These are phyloP conservation scores for Macrobrachium nipponense DNA, from an alignment of 1,140 invertebrate species.

Conservation along the genomic window DNA sequence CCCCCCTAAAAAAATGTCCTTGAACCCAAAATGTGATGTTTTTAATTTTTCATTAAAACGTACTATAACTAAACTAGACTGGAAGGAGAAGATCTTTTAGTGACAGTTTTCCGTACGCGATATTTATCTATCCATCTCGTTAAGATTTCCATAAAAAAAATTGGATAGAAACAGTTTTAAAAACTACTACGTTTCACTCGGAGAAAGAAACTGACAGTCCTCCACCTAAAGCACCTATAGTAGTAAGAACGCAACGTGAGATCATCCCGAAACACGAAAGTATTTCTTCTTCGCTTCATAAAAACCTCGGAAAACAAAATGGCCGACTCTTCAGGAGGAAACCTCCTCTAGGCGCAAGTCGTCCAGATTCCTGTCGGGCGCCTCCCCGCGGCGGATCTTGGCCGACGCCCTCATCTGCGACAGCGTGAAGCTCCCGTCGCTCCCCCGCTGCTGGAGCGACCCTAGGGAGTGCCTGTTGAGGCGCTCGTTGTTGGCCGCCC, in stretches of 20 bases:
- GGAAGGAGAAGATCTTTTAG: too few species aligned
- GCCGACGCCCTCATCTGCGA: constrained; percentile 8
- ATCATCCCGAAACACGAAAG: background rate
- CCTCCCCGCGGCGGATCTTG: background rate
- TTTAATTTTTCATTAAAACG: too few species aligned
- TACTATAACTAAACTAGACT: too few species aligned
- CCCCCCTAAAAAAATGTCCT: too few species aligned
- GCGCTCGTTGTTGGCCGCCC: background rate
- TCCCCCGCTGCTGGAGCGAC: constrained; percentile 15
- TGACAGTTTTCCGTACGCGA: too few species aligned
- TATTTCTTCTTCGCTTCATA: background rate
- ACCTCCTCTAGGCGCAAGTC: constrained; percentile 38
- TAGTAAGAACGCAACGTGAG: background rate
- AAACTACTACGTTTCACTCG: too few species aligned
- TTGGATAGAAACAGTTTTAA: too few species aligned
- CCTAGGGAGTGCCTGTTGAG: background rate
- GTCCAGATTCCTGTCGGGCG: constrained; percentile 1
- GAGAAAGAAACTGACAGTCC: too few species aligned
- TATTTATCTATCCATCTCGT: too few species aligned
- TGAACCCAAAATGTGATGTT: too few species aligned
- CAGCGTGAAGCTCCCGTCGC: constrained; percentile 20
- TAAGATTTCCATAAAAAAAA: too few species aligned
- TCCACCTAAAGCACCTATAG: too few species aligned
- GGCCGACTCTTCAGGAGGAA: background rate
- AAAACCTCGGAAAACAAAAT: background rate